phyloP scores from a whole-genome alignment of 2,113 vertebrate genomes.

The Gavia stellata region DNA sequence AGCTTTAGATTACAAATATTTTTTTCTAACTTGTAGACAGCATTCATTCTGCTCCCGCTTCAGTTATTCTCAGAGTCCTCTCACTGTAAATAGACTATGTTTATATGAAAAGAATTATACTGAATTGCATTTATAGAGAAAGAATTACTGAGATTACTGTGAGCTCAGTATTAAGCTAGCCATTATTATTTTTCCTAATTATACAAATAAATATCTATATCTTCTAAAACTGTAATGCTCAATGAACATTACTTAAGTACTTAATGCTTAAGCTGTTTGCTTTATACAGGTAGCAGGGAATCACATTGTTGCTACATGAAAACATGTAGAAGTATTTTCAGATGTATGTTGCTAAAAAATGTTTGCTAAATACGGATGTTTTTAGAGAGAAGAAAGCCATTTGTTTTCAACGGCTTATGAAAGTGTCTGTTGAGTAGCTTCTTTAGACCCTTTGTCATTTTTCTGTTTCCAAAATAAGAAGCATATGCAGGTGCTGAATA shows the following conservation, averaged over 20 bases:
- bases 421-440: neutral
- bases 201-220: neutral
- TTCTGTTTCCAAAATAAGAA: neutral
- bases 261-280: neutral
- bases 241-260: neutral
- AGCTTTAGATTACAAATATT: neutral
- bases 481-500: neutral
- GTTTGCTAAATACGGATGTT: neutral
- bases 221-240: neutral
- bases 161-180: neutral
- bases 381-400: neutral
- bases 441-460: neutral
- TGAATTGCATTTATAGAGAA: neutral
- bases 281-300: neutral
- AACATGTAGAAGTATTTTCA: neutral
- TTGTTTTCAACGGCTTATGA: neutral
- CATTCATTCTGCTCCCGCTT: neutral
- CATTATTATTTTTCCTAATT: neutral
- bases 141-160: neutral
- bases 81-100: neutral
- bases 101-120: neutral
- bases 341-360: neutral
- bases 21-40: neutral
- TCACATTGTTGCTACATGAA: neutral
- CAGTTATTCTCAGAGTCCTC: neutral